These are phyloP conservation scores for Ptiloglossa arizonensis DNA, from an alignment of 1,140 invertebrate genomes.

Conservation along the genomic window DNA sequence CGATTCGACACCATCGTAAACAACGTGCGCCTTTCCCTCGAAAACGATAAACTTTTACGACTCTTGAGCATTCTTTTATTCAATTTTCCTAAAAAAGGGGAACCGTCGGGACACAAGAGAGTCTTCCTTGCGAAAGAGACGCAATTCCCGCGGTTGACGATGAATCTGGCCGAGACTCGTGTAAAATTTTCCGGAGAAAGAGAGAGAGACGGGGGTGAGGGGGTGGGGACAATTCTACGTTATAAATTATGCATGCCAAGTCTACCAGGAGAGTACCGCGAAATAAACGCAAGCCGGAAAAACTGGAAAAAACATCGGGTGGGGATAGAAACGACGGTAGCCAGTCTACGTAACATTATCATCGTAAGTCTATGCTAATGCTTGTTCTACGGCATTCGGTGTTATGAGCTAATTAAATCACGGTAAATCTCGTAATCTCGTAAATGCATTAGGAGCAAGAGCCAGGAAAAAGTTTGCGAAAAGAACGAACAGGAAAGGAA, in stretches of 20 bases:
- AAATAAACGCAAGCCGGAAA: not conserved
- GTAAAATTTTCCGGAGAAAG: not conserved
- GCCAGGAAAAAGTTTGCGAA: slow-evolving; percentile 23
- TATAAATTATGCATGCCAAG: slow-evolving; percentile 40
- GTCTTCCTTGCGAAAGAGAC: too few relatives aligned
- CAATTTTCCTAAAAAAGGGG: too few relatives aligned
- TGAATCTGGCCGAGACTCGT: not conserved
- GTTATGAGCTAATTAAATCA: slow-evolving; percentile 49
- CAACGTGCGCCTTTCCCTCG: too few relatives aligned
- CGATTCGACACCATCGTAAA: not conserved
- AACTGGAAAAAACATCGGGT: not conserved
- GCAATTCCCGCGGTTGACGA: not conserved
- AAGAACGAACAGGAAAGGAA: not conserved
- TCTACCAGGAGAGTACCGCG: not conserved
- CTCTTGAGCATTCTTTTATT: too few relatives aligned
- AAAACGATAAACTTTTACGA: too few relatives aligned
- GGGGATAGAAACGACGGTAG: not conserved
- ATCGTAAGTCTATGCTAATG: slow-evolving; percentile 38
- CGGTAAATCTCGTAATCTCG: slow-evolving; percentile 38
- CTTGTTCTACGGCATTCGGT: slow-evolving; percentile 44
- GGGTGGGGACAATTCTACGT: slow-evolving; percentile 6
- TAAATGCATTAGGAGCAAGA: slow-evolving; percentile 47
- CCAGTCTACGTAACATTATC: slow-evolving; percentile 22
- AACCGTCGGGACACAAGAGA: too few relatives aligned
- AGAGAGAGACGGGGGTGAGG: not conserved